Evolutionary conservation across 2,797 vertebrate genomes (phyloP), one percentile per base, ranked within the genome.

Genomic region (Crenuchus spilurus): DNA sequence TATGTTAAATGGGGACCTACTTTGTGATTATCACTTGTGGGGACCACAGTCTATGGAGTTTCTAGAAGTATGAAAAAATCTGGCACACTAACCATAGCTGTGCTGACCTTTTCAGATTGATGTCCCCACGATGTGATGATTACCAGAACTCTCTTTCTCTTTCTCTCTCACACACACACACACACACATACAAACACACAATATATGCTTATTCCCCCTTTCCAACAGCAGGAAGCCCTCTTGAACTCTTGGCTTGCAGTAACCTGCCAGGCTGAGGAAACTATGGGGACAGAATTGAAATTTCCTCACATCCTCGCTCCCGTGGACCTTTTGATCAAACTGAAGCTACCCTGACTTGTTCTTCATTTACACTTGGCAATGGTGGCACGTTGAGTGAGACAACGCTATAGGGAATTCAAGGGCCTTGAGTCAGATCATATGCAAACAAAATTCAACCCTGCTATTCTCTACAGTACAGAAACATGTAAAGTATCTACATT

Each of bases 281-380:
- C 14, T 57, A 60, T 63, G 65, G 48, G 16, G 51, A 63, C 30
- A 24, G 30, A 63, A 46, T 57, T 76, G 70, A 80, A 74, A 80
- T 54, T 51, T 72, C 41, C 61, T 60, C 77, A 71, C 52, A 72
- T 71, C 31, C 49, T 60, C 57, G 44, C 48, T 70, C 65, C 42
- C 37, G 64, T 72, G 60, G 62, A 64, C 57, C 39, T 5, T 52
- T 57, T 71, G 63, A 61, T 35, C 51, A 70, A 30, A 71, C 44
- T 68, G 31, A 71, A 33, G 42, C 63, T 67, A 62, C 58, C 48
- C 37, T 75, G 69, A 31, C 51, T 61, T 72, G 72, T 70, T 73
- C 63, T 71, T 76, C 78, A 82, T 82, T 75, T 70, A 82, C 74
- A 82, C 64, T 68, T 76, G 63, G 30, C 24, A 11, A 44, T 39